A percentile compares a stretch with the other conserved stretches of the same genome.
These are phyloP conservation scores for Xestia rhomboidea DNA, from an alignment of 2,888 invertebrate species.

Conservation along the genomic window DNA sequence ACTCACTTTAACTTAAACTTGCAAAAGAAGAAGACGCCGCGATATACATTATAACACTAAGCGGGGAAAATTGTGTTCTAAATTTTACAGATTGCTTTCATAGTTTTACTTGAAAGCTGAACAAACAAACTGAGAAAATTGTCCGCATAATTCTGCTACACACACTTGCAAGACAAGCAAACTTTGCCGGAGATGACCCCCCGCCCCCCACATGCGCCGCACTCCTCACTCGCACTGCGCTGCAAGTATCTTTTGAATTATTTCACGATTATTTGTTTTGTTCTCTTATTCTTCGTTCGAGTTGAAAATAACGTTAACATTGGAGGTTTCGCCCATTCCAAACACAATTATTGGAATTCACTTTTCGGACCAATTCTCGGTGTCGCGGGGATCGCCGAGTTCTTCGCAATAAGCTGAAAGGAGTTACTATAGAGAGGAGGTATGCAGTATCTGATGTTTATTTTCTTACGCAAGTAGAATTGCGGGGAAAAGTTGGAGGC, in stretches of 20 bases:
- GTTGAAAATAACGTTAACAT: constrained; percentile 35
- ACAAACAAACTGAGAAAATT: constrained; percentile 49
- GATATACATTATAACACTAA: constrained; percentile 31
- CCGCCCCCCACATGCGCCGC: not conserved
- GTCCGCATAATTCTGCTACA: constrained; percentile 51
- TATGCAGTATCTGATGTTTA: constrained; percentile 28
- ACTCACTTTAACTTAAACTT: constrained; percentile 27
- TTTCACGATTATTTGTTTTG: constrained; percentile 46
- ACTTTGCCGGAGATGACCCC: constrained; percentile 20
- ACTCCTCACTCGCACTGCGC: not conserved
- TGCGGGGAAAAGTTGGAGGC: constrained; percentile 20
- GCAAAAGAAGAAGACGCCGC: constrained; percentile 6
- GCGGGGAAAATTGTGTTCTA: constrained; percentile 32
- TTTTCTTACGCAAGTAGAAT: constrained; percentile 16
- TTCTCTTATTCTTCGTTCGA: constrained; percentile 32
- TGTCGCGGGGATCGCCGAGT: constrained; percentile 18
- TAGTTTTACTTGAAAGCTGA: constrained; percentile 54
- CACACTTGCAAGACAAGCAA: constrained; percentile 44
- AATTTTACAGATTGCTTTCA: constrained; percentile 49
- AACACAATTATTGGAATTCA: constrained; percentile 65
- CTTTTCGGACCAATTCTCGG: constrained; percentile 51
- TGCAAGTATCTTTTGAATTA: constrained; percentile 24
- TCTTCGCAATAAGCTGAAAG: constrained; percentile 39
- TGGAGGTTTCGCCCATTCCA: constrained; percentile 43
- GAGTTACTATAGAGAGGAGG: constrained; percentile 25